Conservation (phyloP, 2,113 vertebrate species). For the Otolemur garnettii region DNA sequence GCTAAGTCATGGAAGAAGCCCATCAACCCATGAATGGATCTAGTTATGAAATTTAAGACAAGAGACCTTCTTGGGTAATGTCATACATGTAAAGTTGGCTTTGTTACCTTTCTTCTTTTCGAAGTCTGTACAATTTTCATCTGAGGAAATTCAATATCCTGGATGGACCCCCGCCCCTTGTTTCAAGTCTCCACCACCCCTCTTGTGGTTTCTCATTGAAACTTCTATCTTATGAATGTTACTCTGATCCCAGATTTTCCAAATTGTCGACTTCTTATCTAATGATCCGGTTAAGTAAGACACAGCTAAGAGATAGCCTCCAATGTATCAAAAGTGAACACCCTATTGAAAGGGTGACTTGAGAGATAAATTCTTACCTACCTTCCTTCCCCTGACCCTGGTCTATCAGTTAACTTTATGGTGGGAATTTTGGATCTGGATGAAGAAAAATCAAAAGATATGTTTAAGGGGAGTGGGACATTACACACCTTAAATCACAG, state of each 20-base stretch:
- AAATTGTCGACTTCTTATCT: neutral
- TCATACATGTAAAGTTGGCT: fast-evolving
- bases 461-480: neutral
- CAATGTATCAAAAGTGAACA: neutral
- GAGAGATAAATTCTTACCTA: neutral
- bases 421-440: neutral
- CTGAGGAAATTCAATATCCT: neutral
- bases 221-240: neutral
- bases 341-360: neutral
- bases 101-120: neutral
- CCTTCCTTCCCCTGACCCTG: neutral
- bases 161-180: neutral
- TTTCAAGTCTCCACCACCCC: neutral
- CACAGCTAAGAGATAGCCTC: neutral
- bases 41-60: neutral
- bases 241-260: neutral
- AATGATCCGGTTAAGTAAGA: neutral
- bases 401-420: neutral
- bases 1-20: no score
- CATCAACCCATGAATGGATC: no score
- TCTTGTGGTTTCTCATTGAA: neutral
- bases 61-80: neutral
- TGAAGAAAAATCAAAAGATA: neutral
- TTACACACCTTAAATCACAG: neutral
- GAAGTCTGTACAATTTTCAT: neutral